phyloP scores from a whole-genome alignment of 2,888 invertebrate species.

The Himalopsyche kuldschensis region DNA sequence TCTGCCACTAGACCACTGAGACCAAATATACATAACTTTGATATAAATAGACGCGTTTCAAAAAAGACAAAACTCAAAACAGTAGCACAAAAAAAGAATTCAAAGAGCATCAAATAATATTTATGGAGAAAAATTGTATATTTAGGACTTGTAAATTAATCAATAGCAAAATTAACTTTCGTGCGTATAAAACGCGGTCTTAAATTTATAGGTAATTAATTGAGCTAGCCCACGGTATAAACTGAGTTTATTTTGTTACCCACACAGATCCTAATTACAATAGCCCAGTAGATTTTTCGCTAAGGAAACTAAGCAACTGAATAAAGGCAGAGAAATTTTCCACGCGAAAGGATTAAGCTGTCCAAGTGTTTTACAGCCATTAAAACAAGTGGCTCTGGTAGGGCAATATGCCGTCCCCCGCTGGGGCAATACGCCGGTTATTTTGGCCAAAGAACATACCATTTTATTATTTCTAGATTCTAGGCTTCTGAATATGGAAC shows the following conservation, averaged over 20 bases:
- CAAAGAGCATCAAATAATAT: too few relatives aligned
- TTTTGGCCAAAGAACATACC: not conserved
- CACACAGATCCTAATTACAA: not conserved
- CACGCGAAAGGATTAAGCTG: not conserved
- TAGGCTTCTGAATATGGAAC: not conserved
- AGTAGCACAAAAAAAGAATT: too few relatives aligned
- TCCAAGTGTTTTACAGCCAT: not conserved
- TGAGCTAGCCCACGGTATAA: too few relatives aligned
- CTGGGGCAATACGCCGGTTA: not conserved
- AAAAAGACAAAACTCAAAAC: too few relatives aligned
- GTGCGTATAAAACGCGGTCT: too few relatives aligned
- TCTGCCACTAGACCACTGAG: too few relatives aligned
- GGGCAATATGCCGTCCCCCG: not conserved
- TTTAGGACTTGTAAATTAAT: too few relatives aligned
- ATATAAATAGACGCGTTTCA: too few relatives aligned
- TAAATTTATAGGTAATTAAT: too few relatives aligned
- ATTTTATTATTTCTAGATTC: not conserved
- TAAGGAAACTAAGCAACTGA: not conserved
- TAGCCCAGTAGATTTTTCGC: not conserved
- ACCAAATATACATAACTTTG: too few relatives aligned
- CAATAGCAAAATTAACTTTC: too few relatives aligned
- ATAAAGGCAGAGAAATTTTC: not conserved
- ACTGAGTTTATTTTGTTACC: not conserved
- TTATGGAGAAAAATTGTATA: too few relatives aligned
- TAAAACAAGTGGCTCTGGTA: not conserved